A percentile compares a stretch with the other conserved stretches of the same genome.
These are phyloP conservation scores for Cydia strobilella DNA, from an alignment of 1,140 invertebrate species.

Conservation along the genomic window DNA sequence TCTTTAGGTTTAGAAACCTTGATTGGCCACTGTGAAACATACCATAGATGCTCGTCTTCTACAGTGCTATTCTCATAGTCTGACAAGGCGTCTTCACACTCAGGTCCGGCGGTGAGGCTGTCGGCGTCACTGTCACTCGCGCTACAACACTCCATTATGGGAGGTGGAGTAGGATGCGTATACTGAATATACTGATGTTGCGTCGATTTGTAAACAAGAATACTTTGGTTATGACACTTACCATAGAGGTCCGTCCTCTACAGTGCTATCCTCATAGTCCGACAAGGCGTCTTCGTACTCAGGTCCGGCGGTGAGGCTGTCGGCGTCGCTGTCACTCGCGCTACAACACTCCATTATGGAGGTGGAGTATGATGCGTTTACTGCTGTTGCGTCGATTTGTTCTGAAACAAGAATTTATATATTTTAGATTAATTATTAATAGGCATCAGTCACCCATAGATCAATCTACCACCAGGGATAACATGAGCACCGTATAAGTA, in stretches of 20 bases:
- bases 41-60: neutral
- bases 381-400: constrained; percentile 66
- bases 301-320: constrained; percentile 48
- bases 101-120: constrained; percentile 43
- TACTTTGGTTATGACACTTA: no score
- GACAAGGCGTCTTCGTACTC: constrained; percentile 35
- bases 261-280: constrained; percentile 4
- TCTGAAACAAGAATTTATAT: constrained; percentile 51
- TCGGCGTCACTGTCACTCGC: constrained; percentile 45
- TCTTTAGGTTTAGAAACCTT: no score
- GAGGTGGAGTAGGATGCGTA: no score
- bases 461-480: no score
- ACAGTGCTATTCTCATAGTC: neutral
- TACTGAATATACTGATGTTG: no score
- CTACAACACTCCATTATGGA: constrained; percentile 63
- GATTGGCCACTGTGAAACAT: no score
- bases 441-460: no score
- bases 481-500: no score
- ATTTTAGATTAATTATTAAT: no score
- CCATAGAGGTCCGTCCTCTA: neutral
- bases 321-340: constrained; percentile 60
- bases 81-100: neutral
- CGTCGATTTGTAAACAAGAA: no score
- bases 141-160: no score
- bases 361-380: constrained; percentile 57